Percentiles rank a stretch among this genome's conserved stretches.
Conservation (phyloP, 2,113 vertebrate species). For the Nestor notabilis region DNA sequence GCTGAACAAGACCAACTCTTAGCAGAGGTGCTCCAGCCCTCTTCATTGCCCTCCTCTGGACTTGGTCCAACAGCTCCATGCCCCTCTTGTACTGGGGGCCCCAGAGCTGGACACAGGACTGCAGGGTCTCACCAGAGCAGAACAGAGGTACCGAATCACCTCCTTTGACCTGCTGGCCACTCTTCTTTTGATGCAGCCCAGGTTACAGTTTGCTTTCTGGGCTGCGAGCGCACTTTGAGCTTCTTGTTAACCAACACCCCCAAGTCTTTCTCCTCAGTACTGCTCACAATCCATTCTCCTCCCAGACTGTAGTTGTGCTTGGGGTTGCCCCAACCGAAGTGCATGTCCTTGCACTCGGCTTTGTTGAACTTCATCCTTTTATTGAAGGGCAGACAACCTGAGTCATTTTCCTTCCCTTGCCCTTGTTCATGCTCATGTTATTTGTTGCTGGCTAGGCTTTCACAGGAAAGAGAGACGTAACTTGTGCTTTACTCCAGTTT, state of each 20-base stretch:
- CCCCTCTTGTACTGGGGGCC: neutral
- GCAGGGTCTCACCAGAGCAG: neutral
- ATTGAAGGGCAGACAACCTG: neutral
- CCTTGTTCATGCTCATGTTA: neutral
- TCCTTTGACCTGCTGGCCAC: neutral
- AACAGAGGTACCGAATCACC: neutral
- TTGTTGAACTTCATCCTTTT: neutral
- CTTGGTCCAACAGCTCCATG: neutral
- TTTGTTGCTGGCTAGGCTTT: neutral
- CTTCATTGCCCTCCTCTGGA: neutral
- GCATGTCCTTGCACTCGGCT: neutral
- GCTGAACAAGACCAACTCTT: neutral
- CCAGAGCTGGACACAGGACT: neutral
- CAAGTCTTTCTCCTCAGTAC: neutral
- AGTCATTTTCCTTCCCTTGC: neutral
- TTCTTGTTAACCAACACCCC: neutral
- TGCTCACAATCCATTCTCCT: neutral
- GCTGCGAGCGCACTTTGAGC: neutral
- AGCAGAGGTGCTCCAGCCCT: neutral
- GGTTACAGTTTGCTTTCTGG: neutral
- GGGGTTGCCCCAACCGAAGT: neutral
- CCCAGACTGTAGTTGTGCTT: neutral
- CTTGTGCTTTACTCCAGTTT: neutral
- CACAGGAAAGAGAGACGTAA: rapidly evolving
- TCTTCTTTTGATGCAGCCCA: neutral